Conservation (phyloP, 2,888 invertebrate species). For the Watsonalla cultraria region DNA sequence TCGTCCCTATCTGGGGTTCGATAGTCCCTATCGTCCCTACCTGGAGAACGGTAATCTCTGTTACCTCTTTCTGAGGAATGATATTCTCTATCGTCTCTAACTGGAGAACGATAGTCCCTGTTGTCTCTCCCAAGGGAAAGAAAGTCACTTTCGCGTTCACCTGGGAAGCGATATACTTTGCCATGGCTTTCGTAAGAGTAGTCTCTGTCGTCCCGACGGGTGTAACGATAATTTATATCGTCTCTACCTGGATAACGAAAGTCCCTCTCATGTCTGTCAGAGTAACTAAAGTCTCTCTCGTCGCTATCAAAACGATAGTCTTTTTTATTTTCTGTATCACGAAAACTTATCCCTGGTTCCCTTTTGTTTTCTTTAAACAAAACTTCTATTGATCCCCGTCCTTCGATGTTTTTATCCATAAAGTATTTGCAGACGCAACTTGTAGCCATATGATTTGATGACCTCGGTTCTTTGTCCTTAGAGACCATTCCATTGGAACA, state of each 20-base stretch:
- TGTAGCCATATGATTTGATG: not conserved
- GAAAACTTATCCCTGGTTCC: too few relatives aligned
- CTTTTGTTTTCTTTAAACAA: not conserved
- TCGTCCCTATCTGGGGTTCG: not conserved
- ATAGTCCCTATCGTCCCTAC: not conserved
- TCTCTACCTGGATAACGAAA: not conserved
- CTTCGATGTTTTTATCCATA: conserved; percentile 13
- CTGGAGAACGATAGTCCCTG: not conserved
- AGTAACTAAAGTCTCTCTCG: not conserved
- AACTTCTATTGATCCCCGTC: conserved; percentile 1
- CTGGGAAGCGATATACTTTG: too few relatives aligned
- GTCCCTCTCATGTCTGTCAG: not conserved
- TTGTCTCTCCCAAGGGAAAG: not conserved
- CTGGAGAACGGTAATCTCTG: not conserved
- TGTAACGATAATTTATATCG: not conserved
- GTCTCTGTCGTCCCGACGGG: not conserved
- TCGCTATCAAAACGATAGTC: not conserved
- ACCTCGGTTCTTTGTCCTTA: not conserved
- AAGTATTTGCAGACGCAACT: conserved; percentile 27
- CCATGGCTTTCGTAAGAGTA: not conserved
- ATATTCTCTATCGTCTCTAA: too few relatives aligned
- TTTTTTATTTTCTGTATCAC: too few relatives aligned
- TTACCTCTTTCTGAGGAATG: not conserved
- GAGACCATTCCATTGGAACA: not conserved
- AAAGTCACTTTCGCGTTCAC: not conserved